A percentile compares a stretch with the other conserved stretches of the same genome.
Conservation (phyloP, 2,888 invertebrate species). For the Leptinotarsa peninsularis region DNA sequence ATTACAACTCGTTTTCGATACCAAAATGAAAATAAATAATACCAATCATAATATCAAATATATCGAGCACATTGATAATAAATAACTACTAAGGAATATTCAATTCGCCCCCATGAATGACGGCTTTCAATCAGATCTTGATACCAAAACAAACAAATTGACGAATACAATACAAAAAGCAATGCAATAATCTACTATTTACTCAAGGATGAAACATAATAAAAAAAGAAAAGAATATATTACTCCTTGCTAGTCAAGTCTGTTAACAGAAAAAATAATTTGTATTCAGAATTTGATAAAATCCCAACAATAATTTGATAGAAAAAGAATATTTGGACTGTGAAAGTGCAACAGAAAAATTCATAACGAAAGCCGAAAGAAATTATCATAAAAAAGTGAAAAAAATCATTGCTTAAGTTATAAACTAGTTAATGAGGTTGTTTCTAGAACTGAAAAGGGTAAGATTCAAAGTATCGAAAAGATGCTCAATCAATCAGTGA, state of each 20-base stretch:
- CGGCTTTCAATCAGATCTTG: neutral
- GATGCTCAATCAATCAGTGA: too few relatives aligned
- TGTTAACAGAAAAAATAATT: neutral
- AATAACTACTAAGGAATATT: neutral
- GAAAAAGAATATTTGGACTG: neutral
- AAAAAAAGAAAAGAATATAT: neutral
- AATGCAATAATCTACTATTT: neutral
- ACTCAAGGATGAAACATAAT: neutral
- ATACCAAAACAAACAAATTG: constrained; percentile 2
- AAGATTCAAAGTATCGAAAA: too few relatives aligned
- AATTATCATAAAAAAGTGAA: too few relatives aligned
- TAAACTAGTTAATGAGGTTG: too few relatives aligned
- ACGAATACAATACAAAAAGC: neutral
- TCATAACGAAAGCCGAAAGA: too few relatives aligned
- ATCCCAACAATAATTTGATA: neutral
- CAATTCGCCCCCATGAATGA: neutral
- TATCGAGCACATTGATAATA: neutral
- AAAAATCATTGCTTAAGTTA: too few relatives aligned
- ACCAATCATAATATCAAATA: neutral
- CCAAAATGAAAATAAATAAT: neutral
- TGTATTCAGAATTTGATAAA: neutral
- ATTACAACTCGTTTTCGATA: neutral
- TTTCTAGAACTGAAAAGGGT: too few relatives aligned
- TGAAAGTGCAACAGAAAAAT: neutral
- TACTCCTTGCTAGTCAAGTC: neutral